These are phyloP conservation scores for Microdon myrmicae DNA, from an alignment of 2,888 invertebrate species.

Conservation along the genomic window DNA sequence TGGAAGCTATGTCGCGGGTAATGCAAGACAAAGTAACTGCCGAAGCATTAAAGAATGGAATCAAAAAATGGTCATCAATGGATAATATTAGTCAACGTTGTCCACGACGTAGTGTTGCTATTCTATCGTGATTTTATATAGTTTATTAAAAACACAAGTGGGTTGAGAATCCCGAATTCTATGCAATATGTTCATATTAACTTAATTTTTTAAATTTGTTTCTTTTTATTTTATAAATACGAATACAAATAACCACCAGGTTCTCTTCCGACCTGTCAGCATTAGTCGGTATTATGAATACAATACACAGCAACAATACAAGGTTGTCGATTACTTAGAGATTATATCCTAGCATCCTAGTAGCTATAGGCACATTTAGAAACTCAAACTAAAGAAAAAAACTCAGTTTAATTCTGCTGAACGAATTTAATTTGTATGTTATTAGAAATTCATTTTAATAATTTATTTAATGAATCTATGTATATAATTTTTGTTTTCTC, in stretches of 20 bases:
- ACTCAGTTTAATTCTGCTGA: slow-evolving; percentile 29
- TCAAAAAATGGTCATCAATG: slow-evolving; percentile 94
- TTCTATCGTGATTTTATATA: slow-evolving; percentile 76
- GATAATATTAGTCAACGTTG: slow-evolving; percentile 90
- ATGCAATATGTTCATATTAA: too few species aligned
- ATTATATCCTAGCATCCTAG: slow-evolving; percentile 51
- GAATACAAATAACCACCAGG: slow-evolving; percentile 20
- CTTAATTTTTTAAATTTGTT: slow-evolving; percentile 1
- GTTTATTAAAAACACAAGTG: slow-evolving; percentile 28
- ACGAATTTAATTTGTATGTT: slow-evolving; percentile 49
- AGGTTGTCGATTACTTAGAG: slow-evolving; percentile 44
- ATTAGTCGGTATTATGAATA: slow-evolving; percentile 36
- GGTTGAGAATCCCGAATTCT: too few species aligned
- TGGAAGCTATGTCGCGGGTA: slow-evolving; percentile 97
- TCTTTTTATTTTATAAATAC: slow-evolving; percentile 21
- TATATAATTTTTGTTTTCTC: too few species aligned
- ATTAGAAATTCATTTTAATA: slow-evolving; percentile 23
- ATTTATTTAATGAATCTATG: slow-evolving; percentile 49
- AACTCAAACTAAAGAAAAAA: slow-evolving; percentile 29
- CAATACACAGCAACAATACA: slow-evolving; percentile 17
- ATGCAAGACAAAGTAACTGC: slow-evolving; percentile 93
- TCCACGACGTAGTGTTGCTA: slow-evolving; percentile 89
- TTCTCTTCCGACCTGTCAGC: slow-evolving; percentile 28
- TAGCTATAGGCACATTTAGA: slow-evolving; percentile 46
- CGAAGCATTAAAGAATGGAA: slow-evolving; percentile 84